These are phyloP conservation scores for Smutsia gigantea DNA, from an alignment of 2,797 vertebrate genomes.

Conservation along the genomic window DNA sequence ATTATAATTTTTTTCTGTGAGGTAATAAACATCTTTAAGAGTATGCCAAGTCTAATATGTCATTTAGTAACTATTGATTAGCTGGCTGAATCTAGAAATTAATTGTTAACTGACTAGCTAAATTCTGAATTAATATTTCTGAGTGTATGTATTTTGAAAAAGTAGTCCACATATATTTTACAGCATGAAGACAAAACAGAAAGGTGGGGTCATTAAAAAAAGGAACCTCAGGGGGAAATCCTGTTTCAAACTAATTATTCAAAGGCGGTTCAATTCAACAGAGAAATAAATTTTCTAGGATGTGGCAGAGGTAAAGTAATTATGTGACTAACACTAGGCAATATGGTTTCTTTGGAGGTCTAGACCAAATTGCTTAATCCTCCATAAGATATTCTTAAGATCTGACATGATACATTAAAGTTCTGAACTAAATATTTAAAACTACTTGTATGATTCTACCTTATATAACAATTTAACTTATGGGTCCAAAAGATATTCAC, in stretches of 20 bases:
- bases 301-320: constrained; percentile 53
- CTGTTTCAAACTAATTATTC: constrained; percentile 47
- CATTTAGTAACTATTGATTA: not conserved
- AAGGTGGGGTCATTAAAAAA: not conserved
- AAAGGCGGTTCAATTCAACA: constrained; percentile 52
- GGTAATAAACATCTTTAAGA: not conserved
- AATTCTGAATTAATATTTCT: not conserved
- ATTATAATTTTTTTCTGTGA: not conserved
- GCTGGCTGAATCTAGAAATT: not conserved
- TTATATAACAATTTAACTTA: not conserved
- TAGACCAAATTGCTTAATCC: not conserved
- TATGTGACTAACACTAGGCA: not conserved
- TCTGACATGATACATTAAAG: not conserved
- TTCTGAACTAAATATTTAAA: not conserved
- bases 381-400: not conserved
- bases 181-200: constrained; percentile 2
- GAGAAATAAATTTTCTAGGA: constrained; percentile 44
- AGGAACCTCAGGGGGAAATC: not conserved
- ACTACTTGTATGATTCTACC: not conserved
- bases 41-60: not conserved
- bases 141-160: not conserved
- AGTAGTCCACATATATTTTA: not conserved
- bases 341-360: not conserved
- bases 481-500: not conserved
- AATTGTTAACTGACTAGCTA: not conserved